phyloP scores from a whole-genome alignment of 2,113 vertebrate species.

The Heloderma charlesbogerti region DNA sequence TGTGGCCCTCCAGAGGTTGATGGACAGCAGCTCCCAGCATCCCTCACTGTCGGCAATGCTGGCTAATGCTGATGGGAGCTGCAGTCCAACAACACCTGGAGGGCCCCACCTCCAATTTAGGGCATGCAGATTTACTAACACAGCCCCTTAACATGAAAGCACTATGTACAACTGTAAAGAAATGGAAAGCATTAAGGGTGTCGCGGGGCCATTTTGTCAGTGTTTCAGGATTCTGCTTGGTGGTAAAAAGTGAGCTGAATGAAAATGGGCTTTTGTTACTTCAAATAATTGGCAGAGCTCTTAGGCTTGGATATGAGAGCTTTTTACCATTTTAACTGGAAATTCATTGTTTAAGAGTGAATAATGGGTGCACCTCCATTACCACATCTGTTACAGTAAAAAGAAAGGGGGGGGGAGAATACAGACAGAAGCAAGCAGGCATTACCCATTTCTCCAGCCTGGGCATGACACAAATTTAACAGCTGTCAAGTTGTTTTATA shows the following conservation, averaged over 20 bases:
- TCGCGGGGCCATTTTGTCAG: slow-evolving; percentile 33
- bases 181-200: neutral
- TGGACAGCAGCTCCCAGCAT: too few species aligned
- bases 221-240: slow-evolving; percentile 39
- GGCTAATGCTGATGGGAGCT: neutral
- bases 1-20: too few species aligned
- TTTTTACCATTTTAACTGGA: slow-evolving; percentile 59
- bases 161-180: neutral
- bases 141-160: neutral
- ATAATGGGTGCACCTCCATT: slow-evolving; percentile 46
- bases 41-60: too few species aligned
- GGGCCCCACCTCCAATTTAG: too few species aligned
- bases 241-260: slow-evolving; percentile 31
- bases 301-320: slow-evolving; percentile 49
- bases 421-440: slow-evolving; percentile 26
- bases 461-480: slow-evolving; percentile 27
- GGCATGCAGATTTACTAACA: neutral
- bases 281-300: slow-evolving; percentile 59
- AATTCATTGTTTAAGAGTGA: slow-evolving; percentile 63
- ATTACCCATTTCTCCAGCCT: neutral
- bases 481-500: slow-evolving; percentile 24
- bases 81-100: neutral
- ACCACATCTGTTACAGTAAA: slow-evolving; percentile 35
- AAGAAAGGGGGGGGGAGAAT: neutral
- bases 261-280: slow-evolving; percentile 47